phyloP scores from a whole-genome alignment of 2,797 vertebrate species.

The Tiaroga cobitis region DNA sequence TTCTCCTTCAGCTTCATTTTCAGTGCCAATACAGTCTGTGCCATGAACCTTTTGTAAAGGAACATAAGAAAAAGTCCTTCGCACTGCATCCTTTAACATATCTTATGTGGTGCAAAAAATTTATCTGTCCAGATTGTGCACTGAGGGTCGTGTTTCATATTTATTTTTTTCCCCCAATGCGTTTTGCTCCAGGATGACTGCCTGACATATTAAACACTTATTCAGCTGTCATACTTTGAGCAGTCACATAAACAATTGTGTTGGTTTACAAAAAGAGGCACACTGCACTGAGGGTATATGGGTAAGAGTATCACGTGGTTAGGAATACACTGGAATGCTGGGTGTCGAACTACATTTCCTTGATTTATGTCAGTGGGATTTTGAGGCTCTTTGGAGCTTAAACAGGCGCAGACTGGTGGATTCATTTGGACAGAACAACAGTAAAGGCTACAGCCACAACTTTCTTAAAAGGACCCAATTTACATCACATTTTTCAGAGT shows the following conservation, averaged over 20 bases:
- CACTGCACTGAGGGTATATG: not conserved
- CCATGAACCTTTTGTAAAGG: not conserved
- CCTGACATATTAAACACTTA: not conserved
- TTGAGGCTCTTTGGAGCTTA: not conserved
- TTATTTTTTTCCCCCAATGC: not conserved
- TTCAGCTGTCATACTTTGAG: not conserved
- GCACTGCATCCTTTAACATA: not conserved
- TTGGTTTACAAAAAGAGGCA: slow-evolving; percentile 3
- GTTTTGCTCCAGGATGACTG: not conserved
- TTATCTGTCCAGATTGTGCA: not conserved
- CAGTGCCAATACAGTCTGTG: not conserved
- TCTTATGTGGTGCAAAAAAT: not conserved
- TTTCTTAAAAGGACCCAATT: too few relatives aligned
- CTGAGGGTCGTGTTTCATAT: not conserved
- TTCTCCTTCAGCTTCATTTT: not conserved
- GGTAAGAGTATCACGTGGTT: not conserved
- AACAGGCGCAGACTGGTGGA: not conserved
- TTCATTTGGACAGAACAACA: not conserved
- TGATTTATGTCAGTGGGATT: slow-evolving; percentile 32
- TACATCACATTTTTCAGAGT: not conserved
- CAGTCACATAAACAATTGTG: not conserved
- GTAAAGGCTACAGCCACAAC: not conserved
- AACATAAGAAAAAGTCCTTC: not conserved
- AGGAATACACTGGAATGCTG: slow-evolving; percentile 12
- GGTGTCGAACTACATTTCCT: not conserved